Evolutionary conservation across 1,140 invertebrate species (phyloP), one percentile per base, ranked within the genome.

Genomic region (Platorchestia sp.): DNA sequence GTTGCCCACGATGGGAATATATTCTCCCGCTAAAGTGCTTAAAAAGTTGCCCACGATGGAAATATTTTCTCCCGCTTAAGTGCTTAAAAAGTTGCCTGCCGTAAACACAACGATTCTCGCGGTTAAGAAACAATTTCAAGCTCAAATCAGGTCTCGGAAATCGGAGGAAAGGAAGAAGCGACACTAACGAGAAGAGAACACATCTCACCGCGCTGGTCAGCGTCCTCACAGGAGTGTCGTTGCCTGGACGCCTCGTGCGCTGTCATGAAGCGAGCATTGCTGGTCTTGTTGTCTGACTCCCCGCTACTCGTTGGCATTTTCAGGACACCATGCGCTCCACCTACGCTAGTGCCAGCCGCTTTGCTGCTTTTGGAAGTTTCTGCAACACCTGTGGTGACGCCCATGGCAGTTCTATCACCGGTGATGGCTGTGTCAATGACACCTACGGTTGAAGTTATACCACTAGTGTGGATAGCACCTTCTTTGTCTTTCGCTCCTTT

Each of bases 211-310:
- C 87, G 87, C 27, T 89, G 87, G 87, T 89, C 87, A 41, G 43
- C 14, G 41, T 89, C 87, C 6, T 93, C 91, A 10, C 40, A 42
- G 19, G 91, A 5, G 45, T 45, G 45, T 40, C 91, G 91, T 44
- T 45, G 91, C 44, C 45, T 93, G 22, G 91, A 93, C 40, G 91
- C 91, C 45, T 93, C 91, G 45, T 93, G 91, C 0, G 91, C 91
- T 40, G 91, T 93, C 91, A 93, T 93, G 91, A 93, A 93, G 40
- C 91, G 45, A 47, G 91, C 5, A 44, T 44, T 44, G 43, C 91
- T 44, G 44, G 7, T 7, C 0, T 40, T 3, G 36, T 44, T 47
- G 36, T 45, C 45, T 22, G 44, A 36, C 44, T 45, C 45, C 43
- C 91, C 91, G 6, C 91, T 44, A 14, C 91, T 93, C 10, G 41